Base-by-base conservation (phyloP, 1,140 invertebrate species). In the Ganaspis sp. region DNA sequence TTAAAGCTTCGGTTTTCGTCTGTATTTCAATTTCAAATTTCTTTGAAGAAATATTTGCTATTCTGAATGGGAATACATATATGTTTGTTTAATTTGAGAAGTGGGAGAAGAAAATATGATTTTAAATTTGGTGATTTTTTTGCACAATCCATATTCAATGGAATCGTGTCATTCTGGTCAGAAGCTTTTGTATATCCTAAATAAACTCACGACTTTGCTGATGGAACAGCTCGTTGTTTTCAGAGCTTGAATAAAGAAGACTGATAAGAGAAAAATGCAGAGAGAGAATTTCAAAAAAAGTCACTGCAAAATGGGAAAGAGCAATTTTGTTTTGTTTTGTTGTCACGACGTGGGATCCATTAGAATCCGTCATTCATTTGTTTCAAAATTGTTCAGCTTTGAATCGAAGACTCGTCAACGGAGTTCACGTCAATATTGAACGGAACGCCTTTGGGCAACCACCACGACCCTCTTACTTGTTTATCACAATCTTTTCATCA, bases 381-480 rank as follows among this genome's bases (percentile, higher is more conserved):
- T 53, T 73, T 70, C 23, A 70, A 73, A 77, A 38, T 64, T 64
- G 58, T 64, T 64, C 58, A 64, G 58, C 58, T 45, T 38, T 29
- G 29, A 21, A 5, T 49, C 42, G 70, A 64, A 75, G 23, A 58
- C 72, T 70, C 73, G 6, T 64, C 54, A 64, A 12, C 23, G 54
- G 23, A 64, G 26, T 64, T n/a, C 26, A 15, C 23, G 26, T 64
- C 58, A 64, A 64, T 29, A 64, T 64, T 15, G 58, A 34, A 29
- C 19, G 21, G 21, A 29, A 64, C 58, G 26, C 58, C 58, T 64
- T 34, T 26, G 12, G 58, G 58, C 58, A 64, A 64, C 58, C 58
- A 26, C 58, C 26, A n/a, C 29, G 23, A 64, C 58, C 29, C 15
- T 64, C 9, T 64, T 15, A 29, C 11, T 11, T 29, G 6, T 29